Evolutionary conservation across 1,140 invertebrate genomes (phyloP).

Genomic region (Hyposmocoma kahamanoa): DNA sequence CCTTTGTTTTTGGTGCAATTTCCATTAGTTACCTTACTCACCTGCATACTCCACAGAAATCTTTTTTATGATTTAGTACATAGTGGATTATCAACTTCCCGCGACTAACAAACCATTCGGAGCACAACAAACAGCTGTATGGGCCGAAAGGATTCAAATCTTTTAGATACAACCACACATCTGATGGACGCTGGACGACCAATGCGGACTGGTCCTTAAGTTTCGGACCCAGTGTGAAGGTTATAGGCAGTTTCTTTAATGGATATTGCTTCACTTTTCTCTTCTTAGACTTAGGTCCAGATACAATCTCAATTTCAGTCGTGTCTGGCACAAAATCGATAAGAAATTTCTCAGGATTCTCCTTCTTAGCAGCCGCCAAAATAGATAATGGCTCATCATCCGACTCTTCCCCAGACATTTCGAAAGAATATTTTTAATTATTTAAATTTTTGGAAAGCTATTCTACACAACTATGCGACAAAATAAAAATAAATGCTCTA

Average conservation of each 20-base stretch:
- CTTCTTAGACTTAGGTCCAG: slow-evolving; percentile 13
- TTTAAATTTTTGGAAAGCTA: too few relatives aligned
- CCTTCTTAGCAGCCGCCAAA: slow-evolving; percentile 54
- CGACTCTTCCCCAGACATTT: slow-evolving; percentile 58
- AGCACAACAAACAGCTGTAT: slow-evolving; percentile 61
- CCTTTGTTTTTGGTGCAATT: too few relatives aligned
- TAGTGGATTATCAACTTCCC: slow-evolving; percentile 65
- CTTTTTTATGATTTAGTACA: slow-evolving; percentile 64
- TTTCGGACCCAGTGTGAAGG: slow-evolving; percentile 34
- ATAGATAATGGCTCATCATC: slow-evolving; percentile 64
- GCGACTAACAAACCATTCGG: slow-evolving; percentile 66
- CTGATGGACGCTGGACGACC: slow-evolving; percentile 46
- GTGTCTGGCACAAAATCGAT: not conserved
- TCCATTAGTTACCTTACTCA: slow-evolving; percentile 21
- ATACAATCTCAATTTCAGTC: not conserved
- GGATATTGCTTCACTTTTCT: slow-evolving; percentile 32
- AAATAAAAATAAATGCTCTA: too few relatives aligned
- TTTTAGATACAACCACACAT: slow-evolving; percentile 68
- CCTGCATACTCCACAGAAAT: slow-evolving; percentile 69
- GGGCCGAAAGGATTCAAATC: slow-evolving; percentile 60
- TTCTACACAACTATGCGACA: too few relatives aligned
- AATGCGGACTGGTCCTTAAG: slow-evolving; percentile 21
- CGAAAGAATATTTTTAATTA: too few relatives aligned
- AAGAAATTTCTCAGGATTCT: slow-evolving; percentile 24
- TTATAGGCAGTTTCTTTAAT: slow-evolving; percentile 33